Evolutionary conservation across 2,888 invertebrate species (phyloP).

Genomic region (Abrostola triplasia): DNA sequence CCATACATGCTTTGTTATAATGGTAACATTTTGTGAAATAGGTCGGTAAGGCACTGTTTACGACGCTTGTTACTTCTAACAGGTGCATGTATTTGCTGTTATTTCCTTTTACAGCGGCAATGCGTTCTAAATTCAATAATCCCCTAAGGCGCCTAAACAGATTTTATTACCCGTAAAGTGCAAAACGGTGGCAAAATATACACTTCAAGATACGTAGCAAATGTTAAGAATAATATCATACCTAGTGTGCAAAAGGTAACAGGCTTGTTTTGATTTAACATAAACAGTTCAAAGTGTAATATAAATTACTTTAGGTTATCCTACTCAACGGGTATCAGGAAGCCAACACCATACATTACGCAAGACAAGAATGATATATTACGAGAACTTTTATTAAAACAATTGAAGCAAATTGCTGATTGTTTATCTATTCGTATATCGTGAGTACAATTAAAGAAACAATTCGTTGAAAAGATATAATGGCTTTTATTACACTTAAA

Average conservation of each 20-base stretch:
- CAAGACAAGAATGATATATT: constrained; percentile 44
- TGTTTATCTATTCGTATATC: constrained; percentile 53
- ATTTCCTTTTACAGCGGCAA: constrained; percentile 46
- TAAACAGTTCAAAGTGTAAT: constrained; percentile 2
- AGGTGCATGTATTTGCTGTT: constrained; percentile 30
- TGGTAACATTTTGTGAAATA: constrained; percentile 22
- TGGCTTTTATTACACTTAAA: constrained; percentile 47
- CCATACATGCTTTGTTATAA: background rate
- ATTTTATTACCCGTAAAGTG: constrained; percentile 37
- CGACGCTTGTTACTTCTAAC: constrained; percentile 1
- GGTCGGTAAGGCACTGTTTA: constrained; percentile 22
- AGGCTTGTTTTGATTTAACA: background rate
- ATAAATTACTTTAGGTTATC: background rate
- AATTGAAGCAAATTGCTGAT: constrained; percentile 58
- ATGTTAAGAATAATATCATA: constrained; percentile 2
- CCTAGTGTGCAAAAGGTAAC: background rate
- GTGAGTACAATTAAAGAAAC: constrained; percentile 56
- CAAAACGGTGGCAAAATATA: constrained; percentile 32
- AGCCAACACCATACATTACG: constrained; percentile 38
- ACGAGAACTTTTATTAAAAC: constrained; percentile 53
- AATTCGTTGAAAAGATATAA: constrained; percentile 54
- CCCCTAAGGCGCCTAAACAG: constrained; percentile 29
- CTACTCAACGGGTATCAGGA: constrained; percentile 31
- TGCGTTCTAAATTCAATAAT: constrained; percentile 29
- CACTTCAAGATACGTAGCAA: constrained; percentile 4